These are phyloP conservation scores for Pelecanus crispus DNA, from an alignment of 2,113 vertebrate genomes.

Conservation along the genomic window DNA sequence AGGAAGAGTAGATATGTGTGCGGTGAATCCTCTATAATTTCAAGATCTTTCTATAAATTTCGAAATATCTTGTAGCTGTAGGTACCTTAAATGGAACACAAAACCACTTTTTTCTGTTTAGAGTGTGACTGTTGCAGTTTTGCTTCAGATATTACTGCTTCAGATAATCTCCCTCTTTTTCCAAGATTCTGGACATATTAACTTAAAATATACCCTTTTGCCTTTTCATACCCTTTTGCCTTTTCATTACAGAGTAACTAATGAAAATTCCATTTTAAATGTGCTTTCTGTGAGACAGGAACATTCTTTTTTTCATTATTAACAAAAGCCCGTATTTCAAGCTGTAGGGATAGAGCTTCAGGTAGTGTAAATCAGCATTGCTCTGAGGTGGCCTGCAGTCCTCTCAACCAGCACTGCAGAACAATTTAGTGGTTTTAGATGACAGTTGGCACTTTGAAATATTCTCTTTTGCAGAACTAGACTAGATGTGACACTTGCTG, in stretches of 20 bases:
- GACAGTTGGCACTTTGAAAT: slow-evolving; percentile 70
- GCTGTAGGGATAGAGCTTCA: neutral
- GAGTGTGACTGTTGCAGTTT: neutral
- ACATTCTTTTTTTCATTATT: neutral
- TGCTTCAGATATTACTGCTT: neutral
- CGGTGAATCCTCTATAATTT: neutral
- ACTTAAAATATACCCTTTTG: neutral
- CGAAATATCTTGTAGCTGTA: neutral
- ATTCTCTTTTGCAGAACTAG: slow-evolving; percentile 48
- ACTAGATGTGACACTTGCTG: slow-evolving; percentile 62
- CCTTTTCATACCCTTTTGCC: neutral
- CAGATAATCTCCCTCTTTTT: neutral
- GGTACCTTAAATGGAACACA: neutral
- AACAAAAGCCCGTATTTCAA: slow-evolving; percentile 11
- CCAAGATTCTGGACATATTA: neutral
- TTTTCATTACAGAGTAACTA: neutral
- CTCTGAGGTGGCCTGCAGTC: slow-evolving; percentile 6
- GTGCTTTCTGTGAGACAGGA: neutral
- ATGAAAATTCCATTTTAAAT: slow-evolving; percentile 29
- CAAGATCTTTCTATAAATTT: neutral
- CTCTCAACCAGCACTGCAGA: neutral
- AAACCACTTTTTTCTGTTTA: neutral
- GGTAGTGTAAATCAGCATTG: slow-evolving; percentile 45
- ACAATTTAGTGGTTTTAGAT: slow-evolving; percentile 63
- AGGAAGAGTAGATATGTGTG: neutral